Percentiles rank a stretch among this genome's conserved stretches.
phyloP scores from a whole-genome alignment of 92 coral and sea anemone genomes.

The Epizoanthus rinbou region DNA sequence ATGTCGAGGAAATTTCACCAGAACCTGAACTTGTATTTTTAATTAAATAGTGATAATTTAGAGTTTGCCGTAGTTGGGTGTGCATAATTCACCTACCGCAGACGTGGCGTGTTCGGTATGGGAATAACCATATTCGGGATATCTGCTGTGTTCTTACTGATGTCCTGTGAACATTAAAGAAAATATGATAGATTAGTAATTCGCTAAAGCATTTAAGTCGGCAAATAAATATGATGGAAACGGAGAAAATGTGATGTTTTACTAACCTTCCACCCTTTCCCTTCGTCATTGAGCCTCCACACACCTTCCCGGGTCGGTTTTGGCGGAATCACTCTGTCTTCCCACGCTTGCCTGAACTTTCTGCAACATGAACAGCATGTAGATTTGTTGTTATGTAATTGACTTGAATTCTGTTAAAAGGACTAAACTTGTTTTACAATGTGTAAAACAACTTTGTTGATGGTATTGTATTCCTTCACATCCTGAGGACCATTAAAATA shows the following conservation, averaged over 20 bases:
- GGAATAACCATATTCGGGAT: constrained; percentile 34
- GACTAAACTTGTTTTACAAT: neutral
- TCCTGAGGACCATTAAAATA: too few relatives aligned
- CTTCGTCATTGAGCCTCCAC: constrained; percentile 26
- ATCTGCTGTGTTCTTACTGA: constrained; percentile 19
- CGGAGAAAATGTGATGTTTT: neutral
- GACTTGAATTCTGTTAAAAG: neutral
- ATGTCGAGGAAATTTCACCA: neutral
- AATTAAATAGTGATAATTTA: neutral
- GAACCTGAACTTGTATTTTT: neutral
- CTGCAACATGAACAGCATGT: neutral
- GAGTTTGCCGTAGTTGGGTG: neutral
- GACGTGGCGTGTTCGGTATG: neutral
- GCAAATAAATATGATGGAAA: neutral
- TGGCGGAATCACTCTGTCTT: constrained; percentile 2
- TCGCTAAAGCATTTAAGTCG: neutral
- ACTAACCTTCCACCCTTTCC: constrained; percentile 22
- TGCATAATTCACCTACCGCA: constrained; percentile 18
- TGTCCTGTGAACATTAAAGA: constrained; percentile 8
- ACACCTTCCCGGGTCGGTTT: constrained; percentile 17
- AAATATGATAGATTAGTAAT: neutral
- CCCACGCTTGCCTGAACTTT: constrained; percentile 13
- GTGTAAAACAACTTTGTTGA: neutral
- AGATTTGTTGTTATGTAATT: neutral
- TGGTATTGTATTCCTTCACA: too few relatives aligned